phyloP scores from a whole-genome alignment of 2,113 vertebrate species.

The Tonatia bakeri region DNA sequence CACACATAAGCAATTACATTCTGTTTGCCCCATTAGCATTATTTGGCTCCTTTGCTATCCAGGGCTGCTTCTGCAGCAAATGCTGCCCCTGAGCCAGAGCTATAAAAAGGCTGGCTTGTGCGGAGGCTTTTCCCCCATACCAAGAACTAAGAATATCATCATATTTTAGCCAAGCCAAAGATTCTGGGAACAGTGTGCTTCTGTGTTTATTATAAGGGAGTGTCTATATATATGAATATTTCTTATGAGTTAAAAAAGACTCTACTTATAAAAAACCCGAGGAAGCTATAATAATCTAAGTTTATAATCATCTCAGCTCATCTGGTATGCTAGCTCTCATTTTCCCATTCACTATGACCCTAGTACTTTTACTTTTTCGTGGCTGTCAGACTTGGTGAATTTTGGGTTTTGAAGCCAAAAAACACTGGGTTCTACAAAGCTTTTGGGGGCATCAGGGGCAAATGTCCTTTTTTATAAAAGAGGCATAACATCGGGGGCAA shows the following conservation, averaged over 20 bases:
- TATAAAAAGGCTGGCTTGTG: slow-evolving; percentile 68
- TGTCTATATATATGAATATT: slow-evolving; percentile 59
- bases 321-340: slow-evolving; percentile 41
- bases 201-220: slow-evolving; percentile 71
- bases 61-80: slow-evolving; percentile 68
- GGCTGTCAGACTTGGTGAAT: slow-evolving; percentile 41
- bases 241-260: slow-evolving; percentile 42
- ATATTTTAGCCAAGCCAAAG: slow-evolving; percentile 67
- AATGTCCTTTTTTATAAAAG: background rate
- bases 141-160: slow-evolving; percentile 70
- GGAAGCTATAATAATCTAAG: slow-evolving; percentile 44
- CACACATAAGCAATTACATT: slow-evolving; percentile 93
- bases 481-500: background rate
- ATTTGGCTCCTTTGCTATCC: slow-evolving; percentile 83
- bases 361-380: background rate
- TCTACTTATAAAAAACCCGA: slow-evolving; percentile 56
- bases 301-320: slow-evolving; percentile 48
- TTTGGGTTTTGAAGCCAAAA: background rate
- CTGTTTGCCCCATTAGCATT: slow-evolving; percentile 91
- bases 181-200: slow-evolving; percentile 64
- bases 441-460: background rate
- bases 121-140: slow-evolving; percentile 53
- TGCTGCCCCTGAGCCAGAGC: slow-evolving; percentile 62
- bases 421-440: background rate
- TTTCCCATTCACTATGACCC: slow-evolving; percentile 46